Evolutionary conservation across 2,888 invertebrate genomes (phyloP).

Genomic region (Rhabditoides inermis): DNA sequence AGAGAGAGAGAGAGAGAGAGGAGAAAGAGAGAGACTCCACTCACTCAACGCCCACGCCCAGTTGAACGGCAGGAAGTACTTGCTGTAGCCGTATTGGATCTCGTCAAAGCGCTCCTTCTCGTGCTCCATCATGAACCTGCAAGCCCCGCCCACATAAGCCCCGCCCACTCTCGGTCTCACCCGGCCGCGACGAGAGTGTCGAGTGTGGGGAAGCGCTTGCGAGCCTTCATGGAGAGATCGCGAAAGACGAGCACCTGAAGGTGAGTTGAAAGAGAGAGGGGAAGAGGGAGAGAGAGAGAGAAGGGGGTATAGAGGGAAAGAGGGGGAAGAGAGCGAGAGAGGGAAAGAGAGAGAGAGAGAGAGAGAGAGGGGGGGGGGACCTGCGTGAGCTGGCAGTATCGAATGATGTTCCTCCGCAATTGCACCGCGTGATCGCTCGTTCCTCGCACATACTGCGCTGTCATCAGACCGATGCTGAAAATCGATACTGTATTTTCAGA

Average conservation of each 20-base stretch:
- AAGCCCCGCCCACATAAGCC: too few species aligned
- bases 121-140: constrained; percentile 35
- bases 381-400: constrained; percentile 32
- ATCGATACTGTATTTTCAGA: neutral
- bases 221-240: constrained; percentile 30
- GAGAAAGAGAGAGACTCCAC: too few species aligned
- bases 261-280: neutral
- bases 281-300: neutral
- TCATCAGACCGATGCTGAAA: constrained; percentile 32
- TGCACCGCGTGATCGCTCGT: constrained; percentile 23
- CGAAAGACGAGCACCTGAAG: constrained; percentile 30
- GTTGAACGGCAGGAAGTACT: constrained; percentile 31
- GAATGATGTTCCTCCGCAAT: constrained; percentile 32
- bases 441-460: constrained; percentile 37
- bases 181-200: constrained; percentile 37
- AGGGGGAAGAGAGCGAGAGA: neutral
- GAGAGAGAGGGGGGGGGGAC: constrained; percentile 4
- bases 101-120: constrained; percentile 35
- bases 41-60: constrained; percentile 30
- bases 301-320: too few species aligned
- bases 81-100: constrained; percentile 35
- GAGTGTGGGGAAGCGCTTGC: constrained; percentile 35
- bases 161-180: neutral
- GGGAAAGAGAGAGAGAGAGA: neutral
- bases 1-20: too few species aligned